Conservation (phyloP, 2,888 invertebrate genomes). For the Xiphydria camelus region DNA sequence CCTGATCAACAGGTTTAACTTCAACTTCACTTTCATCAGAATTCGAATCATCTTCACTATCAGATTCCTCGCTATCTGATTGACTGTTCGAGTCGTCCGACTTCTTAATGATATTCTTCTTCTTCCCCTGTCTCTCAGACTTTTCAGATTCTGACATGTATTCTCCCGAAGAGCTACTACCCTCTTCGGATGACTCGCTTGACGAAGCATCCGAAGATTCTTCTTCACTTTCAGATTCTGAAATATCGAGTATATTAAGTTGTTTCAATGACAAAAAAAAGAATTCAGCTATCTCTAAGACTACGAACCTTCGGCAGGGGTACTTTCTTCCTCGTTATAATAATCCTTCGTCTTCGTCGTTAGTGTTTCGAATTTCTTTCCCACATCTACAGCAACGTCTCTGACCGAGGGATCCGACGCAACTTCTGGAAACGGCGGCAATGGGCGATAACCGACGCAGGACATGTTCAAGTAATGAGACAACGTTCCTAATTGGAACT, state of each 20-base stretch:
- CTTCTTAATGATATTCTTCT: slow-evolving; percentile 30
- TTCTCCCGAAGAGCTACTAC: slow-evolving; percentile 51
- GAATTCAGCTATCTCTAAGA: no score
- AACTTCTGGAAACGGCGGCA: slow-evolving; percentile 80
- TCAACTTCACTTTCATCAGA: slow-evolving; percentile 35
- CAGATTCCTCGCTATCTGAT: slow-evolving; percentile 45
- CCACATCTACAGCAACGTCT: slow-evolving; percentile 73
- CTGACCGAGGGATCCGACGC: slow-evolving; percentile 77
- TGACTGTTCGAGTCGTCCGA: slow-evolving; percentile 42
- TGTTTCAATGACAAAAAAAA: no score
- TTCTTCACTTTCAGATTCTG: slow-evolving; percentile 48
- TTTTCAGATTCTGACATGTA: slow-evolving; percentile 41
- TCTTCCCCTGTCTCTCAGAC: slow-evolving; percentile 23
- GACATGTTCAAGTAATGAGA: slow-evolving; percentile 91
- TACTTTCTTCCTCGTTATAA: slow-evolving; percentile 56
- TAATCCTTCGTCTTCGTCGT: slow-evolving; percentile 25
- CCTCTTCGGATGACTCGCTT: slow-evolving; percentile 37
- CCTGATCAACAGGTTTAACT: slow-evolving; percentile 33
- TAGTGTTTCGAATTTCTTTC: no score
- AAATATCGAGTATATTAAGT: slow-evolving; percentile 28
- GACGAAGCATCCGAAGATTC: slow-evolving; percentile 57
- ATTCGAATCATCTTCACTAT: slow-evolving; percentile 39
- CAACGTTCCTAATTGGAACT: slow-evolving; percentile 90
- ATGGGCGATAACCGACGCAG: slow-evolving; percentile 85
- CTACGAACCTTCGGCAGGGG: slow-evolving; percentile 46